These are phyloP conservation scores for Euthynnus affinis DNA, from an alignment of 2,797 vertebrate genomes.

Conservation along the genomic window DNA sequence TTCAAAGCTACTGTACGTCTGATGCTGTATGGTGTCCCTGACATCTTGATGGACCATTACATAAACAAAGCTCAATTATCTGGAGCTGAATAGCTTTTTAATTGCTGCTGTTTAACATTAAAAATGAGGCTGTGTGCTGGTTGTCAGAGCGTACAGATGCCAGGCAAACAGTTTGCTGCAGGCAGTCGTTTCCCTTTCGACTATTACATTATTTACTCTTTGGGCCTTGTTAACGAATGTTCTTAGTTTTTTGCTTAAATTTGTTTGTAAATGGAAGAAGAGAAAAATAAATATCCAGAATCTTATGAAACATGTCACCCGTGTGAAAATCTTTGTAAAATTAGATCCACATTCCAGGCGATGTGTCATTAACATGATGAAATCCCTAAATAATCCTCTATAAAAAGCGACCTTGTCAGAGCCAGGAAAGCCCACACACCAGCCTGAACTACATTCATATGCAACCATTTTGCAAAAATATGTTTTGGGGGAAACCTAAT, in stretches of 20 bases:
- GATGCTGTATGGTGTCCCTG: background rate
- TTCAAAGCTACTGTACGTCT: background rate
- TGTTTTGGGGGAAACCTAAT: background rate
- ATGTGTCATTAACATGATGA: background rate
- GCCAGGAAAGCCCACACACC: background rate
- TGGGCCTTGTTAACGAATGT: too few species aligned
- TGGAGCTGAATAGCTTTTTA: constrained; percentile 64
- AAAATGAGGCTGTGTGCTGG: background rate
- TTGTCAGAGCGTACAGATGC: background rate
- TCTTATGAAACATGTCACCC: background rate
- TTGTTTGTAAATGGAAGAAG: background rate
- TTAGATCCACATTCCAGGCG: background rate
- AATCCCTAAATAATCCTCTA: background rate
- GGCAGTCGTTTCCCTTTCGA: background rate
- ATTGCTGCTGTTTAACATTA: constrained; percentile 41
- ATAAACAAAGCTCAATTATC: constrained; percentile 28
- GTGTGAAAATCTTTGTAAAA: background rate
- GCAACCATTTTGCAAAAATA: background rate
- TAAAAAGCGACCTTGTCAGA: background rate
- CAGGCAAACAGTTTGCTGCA: background rate
- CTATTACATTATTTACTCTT: background rate
- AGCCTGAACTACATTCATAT: background rate
- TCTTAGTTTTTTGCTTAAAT: background rate
- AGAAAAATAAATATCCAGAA: background rate
- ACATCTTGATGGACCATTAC: background rate